Conservation (phyloP, 2,888 invertebrate genomes). For the Pseudococcus jackbeardsleyi region DNA sequence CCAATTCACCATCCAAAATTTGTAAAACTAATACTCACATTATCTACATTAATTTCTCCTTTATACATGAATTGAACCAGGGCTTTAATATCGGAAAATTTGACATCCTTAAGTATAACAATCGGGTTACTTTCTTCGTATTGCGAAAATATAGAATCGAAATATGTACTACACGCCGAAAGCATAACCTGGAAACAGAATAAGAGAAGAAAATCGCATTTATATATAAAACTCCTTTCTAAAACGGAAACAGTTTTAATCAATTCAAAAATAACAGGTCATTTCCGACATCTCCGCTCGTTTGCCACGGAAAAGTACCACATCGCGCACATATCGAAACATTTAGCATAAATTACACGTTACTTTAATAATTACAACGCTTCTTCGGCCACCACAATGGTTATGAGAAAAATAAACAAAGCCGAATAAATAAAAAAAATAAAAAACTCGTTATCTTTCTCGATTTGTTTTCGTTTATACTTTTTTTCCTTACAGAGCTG, state of each 20-base stretch:
- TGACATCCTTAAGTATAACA: constrained; percentile 90
- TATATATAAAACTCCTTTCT: constrained; percentile 26
- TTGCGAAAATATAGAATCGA: constrained; percentile 87
- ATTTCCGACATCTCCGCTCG: constrained; percentile 28
- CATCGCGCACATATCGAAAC: constrained; percentile 34
- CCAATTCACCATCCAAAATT: too few relatives aligned
- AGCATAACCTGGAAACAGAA: constrained; percentile 79
- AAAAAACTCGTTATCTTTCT: background rate
- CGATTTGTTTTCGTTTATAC: too few relatives aligned
- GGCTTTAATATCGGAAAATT: constrained; percentile 89
- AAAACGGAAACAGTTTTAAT: constrained; percentile 45
- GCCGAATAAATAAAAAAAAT: constrained; percentile 14
- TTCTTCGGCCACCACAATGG: constrained; percentile 3
- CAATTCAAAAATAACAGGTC: constrained; percentile 44
- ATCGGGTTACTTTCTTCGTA: constrained; percentile 86
- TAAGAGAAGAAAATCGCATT: constrained; percentile 3
- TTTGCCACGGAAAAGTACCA: constrained; percentile 12
- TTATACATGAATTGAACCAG: constrained; percentile 96
- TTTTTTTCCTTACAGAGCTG: background rate
- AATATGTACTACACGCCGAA: constrained; percentile 93
- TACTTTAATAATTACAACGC: constrained; percentile 26
- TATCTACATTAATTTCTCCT: constrained; percentile 94
- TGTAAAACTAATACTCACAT: constrained; percentile 77
- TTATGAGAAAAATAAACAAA: constrained; percentile 38
- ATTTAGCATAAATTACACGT: constrained; percentile 43